Conservation (phyloP, 92 coral and sea anemone genomes). For the Zoanthus sociatus region DNA sequence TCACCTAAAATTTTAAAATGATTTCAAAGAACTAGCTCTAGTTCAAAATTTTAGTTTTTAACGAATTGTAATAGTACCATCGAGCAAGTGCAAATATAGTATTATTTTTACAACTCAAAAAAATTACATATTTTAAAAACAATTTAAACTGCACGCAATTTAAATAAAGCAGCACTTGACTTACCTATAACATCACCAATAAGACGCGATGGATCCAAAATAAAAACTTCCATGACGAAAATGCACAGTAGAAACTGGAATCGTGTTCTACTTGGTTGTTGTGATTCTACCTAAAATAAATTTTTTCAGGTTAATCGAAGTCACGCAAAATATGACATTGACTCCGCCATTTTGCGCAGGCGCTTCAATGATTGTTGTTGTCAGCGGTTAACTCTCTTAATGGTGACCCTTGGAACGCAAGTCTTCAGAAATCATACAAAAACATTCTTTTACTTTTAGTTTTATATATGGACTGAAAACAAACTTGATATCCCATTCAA, state of each 20-base stretch:
- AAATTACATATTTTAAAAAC: too few species aligned
- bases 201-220: slow-evolving; percentile 81
- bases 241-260: not conserved
- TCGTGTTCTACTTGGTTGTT: not conserved
- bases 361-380: slow-evolving; percentile 1
- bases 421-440: not conserved
- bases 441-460: not conserved
- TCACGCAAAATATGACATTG: slow-evolving; percentile 22
- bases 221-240: slow-evolving; percentile 83
- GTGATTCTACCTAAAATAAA: not conserved
- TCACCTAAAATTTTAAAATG: too few species aligned
- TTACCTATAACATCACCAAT: slow-evolving; percentile 90
- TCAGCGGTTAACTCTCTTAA: slow-evolving; percentile 25
- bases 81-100: too few species aligned
- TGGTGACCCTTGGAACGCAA: not conserved
- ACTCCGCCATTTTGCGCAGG: slow-evolving; percentile 19
- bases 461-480: not conserved
- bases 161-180: not conserved
- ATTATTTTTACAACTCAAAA: too few species aligned
- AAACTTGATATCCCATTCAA: not conserved
- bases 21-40: too few species aligned
- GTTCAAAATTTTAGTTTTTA: too few species aligned
- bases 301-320: not conserved
- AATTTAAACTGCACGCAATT: too few species aligned
- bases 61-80: too few species aligned